These are phyloP conservation scores for Pimephales promelas DNA, from an alignment of 2,113 vertebrate genomes.

Conservation along the genomic window DNA sequence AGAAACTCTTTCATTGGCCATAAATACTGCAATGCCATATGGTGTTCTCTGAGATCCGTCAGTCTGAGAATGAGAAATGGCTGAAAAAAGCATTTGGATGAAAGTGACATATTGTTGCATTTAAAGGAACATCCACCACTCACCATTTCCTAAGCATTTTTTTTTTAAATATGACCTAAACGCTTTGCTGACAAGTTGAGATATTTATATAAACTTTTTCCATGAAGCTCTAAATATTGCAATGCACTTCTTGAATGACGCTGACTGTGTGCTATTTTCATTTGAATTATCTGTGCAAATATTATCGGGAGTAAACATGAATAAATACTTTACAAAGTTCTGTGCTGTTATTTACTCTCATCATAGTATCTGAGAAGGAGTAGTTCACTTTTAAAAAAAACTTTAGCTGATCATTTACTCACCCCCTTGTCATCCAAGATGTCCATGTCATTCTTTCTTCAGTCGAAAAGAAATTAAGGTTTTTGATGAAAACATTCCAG, in stretches of 20 bases:
- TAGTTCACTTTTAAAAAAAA: no score
- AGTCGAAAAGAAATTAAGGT: no score
- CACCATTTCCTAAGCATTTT: background rate
- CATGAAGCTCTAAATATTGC: background rate
- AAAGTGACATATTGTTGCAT: background rate
- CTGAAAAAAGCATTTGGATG: background rate
- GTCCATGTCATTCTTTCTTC: no score
- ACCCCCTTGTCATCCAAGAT: no score
- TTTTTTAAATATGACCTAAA: background rate
- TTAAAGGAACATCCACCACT: background rate
- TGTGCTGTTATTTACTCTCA: background rate
- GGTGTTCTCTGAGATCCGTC: background rate
- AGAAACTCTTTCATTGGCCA: conserved; percentile 4
- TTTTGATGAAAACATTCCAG: no score
- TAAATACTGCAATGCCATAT: background rate
- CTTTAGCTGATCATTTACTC: no score
- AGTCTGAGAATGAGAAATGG: background rate
- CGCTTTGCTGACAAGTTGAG: background rate
- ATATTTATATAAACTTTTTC: background rate
- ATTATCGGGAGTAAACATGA: background rate
- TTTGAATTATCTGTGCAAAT: background rate
- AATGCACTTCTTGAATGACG: background rate
- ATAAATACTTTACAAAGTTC: background rate
- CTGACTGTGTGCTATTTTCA: background rate
- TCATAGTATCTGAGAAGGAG: background rate